These are phyloP conservation scores for Aphelenchoides avenae DNA, from an alignment of 1,140 invertebrate species.

Conservation along the genomic window DNA sequence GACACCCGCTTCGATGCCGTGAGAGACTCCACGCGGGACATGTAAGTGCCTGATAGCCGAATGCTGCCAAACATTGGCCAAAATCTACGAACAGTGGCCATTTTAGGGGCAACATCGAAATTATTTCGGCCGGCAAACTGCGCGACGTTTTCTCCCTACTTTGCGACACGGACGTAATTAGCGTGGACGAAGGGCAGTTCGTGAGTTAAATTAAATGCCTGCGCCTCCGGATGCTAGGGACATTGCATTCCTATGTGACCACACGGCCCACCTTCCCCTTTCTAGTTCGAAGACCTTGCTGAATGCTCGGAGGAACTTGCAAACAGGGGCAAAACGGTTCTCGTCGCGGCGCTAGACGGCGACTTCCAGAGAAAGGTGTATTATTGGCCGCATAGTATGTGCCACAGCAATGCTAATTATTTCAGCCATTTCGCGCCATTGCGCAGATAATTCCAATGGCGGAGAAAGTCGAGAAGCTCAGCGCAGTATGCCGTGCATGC, in stretches of 20 bases:
- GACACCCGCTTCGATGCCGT: conserved; percentile 65
- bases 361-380: conserved; percentile 67
- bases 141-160: conserved; percentile 59
- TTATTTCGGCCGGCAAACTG: conserved; percentile 62
- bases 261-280: no score
- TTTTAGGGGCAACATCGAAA: conserved; percentile 63
- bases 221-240: no score
- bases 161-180: conserved; percentile 65
- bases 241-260: no score
- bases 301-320: conserved; percentile 66
- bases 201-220: no score
- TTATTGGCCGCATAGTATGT: no score
- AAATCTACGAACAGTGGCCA: no score
- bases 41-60: conserved; percentile 50
- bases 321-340: conserved; percentile 66
- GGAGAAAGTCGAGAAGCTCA: conserved; percentile 68
- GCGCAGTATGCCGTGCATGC: conserved; percentile 68
- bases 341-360: conserved; percentile 68
- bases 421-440: conserved; percentile 66
- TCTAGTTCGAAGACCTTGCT: conserved; percentile 67
- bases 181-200: conserved; percentile 70
- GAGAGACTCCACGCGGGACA: conserved; percentile 66
- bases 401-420: no score
- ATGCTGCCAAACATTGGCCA: no score
- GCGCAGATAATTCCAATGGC: conserved; percentile 67